Percentiles rank a stretch among this genome's conserved stretches.
Conservation (phyloP, 2,797 vertebrate species). For the Myotis daubentonii region DNA sequence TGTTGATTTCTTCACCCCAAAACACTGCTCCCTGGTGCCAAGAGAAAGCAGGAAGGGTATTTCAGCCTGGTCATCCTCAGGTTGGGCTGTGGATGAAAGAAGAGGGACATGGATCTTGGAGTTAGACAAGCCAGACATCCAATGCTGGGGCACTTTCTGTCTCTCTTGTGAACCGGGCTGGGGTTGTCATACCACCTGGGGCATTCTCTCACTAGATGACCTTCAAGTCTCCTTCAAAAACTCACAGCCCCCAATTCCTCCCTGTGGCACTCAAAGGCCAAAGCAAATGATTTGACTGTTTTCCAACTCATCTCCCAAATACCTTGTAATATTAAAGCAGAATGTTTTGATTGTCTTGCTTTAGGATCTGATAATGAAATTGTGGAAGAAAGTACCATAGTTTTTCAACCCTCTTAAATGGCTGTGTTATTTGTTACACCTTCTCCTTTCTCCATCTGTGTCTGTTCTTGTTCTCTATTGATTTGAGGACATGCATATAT, state of each 20-base stretch:
- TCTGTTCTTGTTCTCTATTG: background rate
- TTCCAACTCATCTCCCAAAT: constrained; percentile 20
- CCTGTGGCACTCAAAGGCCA: background rate
- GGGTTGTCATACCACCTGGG: background rate
- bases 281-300: background rate
- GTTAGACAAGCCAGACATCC: background rate
- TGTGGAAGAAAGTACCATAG: background rate
- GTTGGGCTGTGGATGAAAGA: background rate
- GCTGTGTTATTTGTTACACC: background rate
- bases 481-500: background rate
- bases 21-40: background rate
- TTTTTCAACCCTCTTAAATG: background rate
- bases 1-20: background rate
- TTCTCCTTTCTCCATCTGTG: background rate
- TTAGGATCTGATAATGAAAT: constrained; percentile 14
- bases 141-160: background rate
- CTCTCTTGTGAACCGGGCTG: background rate
- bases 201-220: background rate
- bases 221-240: background rate
- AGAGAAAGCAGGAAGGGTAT: background rate
- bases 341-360: background rate
- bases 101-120: background rate
- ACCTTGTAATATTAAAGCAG: background rate
- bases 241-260: background rate
- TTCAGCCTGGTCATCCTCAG: background rate